phyloP scores from a whole-genome alignment of 2,113 vertebrate species.

The Panthera tigris region DNA sequence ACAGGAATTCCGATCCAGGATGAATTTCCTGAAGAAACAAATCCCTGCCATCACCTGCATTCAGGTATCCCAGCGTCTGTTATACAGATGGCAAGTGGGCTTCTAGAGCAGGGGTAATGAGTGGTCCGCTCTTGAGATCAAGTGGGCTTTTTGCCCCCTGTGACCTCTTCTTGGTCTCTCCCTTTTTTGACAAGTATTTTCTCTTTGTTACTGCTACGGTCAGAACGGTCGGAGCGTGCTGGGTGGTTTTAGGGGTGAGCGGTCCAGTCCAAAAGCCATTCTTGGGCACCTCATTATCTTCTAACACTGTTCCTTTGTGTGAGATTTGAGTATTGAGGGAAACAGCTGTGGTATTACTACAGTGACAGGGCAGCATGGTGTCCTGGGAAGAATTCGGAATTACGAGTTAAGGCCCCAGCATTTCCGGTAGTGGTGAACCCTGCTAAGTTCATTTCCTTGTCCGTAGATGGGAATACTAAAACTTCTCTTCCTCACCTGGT shows the following conservation, averaged over 20 bases:
- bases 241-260: not conserved
- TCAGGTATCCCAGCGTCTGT: constrained; percentile 86
- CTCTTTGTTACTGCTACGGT: not conserved
- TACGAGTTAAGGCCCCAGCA: not conserved
- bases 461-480: not conserved
- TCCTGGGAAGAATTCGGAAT: not conserved
- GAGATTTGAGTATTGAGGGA: not conserved
- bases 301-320: not conserved
- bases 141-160: not conserved
- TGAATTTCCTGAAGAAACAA: constrained; percentile 93
- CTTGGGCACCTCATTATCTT: not conserved
- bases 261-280: not conserved
- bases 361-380: not conserved
- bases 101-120: not conserved
- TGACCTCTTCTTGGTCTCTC: not conserved
- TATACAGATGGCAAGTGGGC: not conserved
- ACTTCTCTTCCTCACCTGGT: not conserved
- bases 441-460: not conserved
- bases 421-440: not conserved
- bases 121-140: fast-evolving
- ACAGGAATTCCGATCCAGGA: constrained; percentile 88
- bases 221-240: not conserved
- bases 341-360: not conserved
- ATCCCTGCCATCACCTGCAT: constrained; percentile 94
- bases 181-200: not conserved